Percentiles rank a stretch among this genome's conserved stretches.
phyloP scores from a whole-genome alignment of 2,113 vertebrate species.

The Eclectus roratus region DNA sequence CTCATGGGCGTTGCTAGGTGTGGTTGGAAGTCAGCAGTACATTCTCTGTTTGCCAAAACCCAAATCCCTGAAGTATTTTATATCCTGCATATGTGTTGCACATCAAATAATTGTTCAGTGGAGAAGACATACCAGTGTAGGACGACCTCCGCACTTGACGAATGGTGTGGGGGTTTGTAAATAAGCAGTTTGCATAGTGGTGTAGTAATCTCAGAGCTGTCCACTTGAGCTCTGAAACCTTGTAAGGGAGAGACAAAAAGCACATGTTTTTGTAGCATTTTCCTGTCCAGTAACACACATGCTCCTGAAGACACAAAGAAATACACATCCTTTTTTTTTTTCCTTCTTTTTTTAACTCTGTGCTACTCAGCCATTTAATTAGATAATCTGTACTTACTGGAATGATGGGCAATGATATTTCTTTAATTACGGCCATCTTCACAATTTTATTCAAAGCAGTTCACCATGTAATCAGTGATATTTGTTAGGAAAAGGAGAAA shows the following conservation, averaged over 20 bases:
- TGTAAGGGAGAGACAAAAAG: not conserved
- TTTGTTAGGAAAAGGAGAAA: not conserved
- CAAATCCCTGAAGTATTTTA: not conserved
- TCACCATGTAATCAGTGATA: slow-evolving; percentile 10
- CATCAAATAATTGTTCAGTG: not conserved
- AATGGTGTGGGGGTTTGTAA: not conserved
- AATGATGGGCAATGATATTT: slow-evolving; percentile 15
- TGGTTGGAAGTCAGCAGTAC: not conserved
- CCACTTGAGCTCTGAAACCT: not conserved
- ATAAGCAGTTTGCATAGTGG: not conserved
- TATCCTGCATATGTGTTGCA: rapidly evolving
- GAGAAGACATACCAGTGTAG: not conserved
- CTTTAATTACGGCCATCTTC: slow-evolving; percentile 53
- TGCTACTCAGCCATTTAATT: slow-evolving; percentile 10
- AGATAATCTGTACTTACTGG: slow-evolving; percentile 13
- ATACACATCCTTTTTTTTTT: rapidly evolving
- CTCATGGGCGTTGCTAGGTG: not conserved
- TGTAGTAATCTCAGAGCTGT: not conserved
- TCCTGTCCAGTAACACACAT: not conserved
- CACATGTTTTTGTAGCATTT: not conserved
- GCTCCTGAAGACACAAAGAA: not conserved
- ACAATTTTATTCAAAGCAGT: slow-evolving; percentile 10
- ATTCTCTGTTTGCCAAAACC: not conserved
- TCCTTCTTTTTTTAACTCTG: not conserved
- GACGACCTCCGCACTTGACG: not conserved